Evolutionary conservation across 2,797 vertebrate species (phyloP).

Genomic region (Apodemus agrarius): DNA sequence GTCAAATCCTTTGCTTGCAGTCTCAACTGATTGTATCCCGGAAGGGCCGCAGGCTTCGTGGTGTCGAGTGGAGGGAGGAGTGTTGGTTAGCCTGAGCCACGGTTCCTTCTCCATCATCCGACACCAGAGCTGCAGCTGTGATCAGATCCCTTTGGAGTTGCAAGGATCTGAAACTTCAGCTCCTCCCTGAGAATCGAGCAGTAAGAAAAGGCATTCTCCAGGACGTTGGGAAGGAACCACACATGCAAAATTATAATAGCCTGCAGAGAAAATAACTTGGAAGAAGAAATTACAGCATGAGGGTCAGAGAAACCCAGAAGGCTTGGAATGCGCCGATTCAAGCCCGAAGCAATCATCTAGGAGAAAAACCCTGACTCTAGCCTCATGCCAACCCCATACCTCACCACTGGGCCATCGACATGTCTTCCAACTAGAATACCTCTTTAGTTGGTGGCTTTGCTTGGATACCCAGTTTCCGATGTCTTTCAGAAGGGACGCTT

Average conservation of each 20-base stretch:
- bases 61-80: neutral
- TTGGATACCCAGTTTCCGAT: constrained; percentile 21
- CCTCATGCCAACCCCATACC: neutral
- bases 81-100: neutral
- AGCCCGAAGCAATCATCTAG: neutral
- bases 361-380: neutral
- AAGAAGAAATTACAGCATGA: neutral
- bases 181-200: neutral
- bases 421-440: neutral
- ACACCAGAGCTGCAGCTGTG: neutral
- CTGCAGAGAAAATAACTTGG: neutral
- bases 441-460: constrained; percentile 46
- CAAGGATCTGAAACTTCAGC: constrained; percentile 20
- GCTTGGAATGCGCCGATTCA: neutral
- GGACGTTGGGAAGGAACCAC: neutral
- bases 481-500: constrained; percentile 70
- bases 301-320: neutral
- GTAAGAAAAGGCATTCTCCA: neutral
- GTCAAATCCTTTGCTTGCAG: neutral
- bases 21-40: rapidly evolving
- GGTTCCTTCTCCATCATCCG: neutral
- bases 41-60: neutral
- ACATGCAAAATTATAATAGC: neutral
- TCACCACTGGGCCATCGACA: neutral
- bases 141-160: neutral